Base-by-base conservation (phyloP, 2,888 invertebrate genomes). In the Anoncus sp. region DNA sequence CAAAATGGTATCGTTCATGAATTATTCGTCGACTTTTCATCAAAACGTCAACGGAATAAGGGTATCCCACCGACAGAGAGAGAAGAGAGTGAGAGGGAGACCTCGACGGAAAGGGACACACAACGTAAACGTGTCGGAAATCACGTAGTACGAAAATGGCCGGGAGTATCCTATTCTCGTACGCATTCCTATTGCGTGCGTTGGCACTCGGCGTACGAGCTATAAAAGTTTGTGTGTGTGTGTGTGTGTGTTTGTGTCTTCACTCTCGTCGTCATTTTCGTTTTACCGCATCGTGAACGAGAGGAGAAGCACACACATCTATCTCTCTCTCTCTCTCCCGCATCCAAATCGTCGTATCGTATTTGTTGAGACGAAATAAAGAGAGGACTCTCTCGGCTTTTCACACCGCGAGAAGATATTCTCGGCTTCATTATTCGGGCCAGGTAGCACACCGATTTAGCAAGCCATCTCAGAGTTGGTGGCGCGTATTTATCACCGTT, bases 361-460 rank as follows among this genome's bases (percentile, higher is more conserved):
- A 55, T 79, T 77, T 73, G 69, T 55, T 18, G 60, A 53, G 69
- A 63, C 73, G 80, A 71, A 77, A 73, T 16, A 43, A 20, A 45
- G 67, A 55, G 27, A 18, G 53, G 72, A 62, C 60, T 62, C 51
- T 62, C 31, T 40, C 7, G 38, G 35, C 66, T 59, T 65, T 66
- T 57, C 62, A 45, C 65, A 72, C 69, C 69, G 62, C 67, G 63
- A 14, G 31, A 12, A 82, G 69, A 83, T 88, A 88, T 87, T 88
- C 88, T 87, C 85, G 87, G 86, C 79, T 79, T 82, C 76, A 87
- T 87, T 88, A 89, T 88, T 88, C 87, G 86, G 89, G 87, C 85
- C 88, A 89, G 88, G 87, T 89, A 85, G 85, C 84, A 87, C 86
- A 87, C 86, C 83, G 84, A 88, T 87, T 89, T 88, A 87, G 86